These are phyloP conservation scores for Cephalotes varians DNA, from an alignment of 2,888 invertebrate species.

Conservation along the genomic window DNA sequence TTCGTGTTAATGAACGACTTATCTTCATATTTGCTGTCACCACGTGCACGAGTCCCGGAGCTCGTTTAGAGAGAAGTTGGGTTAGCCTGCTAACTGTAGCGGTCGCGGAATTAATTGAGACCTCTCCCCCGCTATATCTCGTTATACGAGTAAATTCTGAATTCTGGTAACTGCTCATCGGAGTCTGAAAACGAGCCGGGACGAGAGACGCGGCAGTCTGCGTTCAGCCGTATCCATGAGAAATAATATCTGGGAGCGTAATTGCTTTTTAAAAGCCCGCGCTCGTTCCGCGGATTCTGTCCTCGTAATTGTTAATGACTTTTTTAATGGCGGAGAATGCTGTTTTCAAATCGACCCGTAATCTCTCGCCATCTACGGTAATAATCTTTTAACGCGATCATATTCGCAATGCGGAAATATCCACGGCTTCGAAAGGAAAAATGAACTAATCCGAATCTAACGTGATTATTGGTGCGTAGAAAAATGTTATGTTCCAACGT, in stretches of 20 bases:
- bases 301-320: slow-evolving; percentile 52
- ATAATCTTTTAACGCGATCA: slow-evolving; percentile 22
- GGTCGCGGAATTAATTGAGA: slow-evolving; percentile 72
- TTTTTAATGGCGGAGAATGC: slow-evolving; percentile 37
- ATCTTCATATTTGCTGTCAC: slow-evolving; percentile 76
- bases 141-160: slow-evolving; percentile 71
- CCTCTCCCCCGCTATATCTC: slow-evolving; percentile 63
- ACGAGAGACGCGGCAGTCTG: slow-evolving; percentile 15
- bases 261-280: slow-evolving; percentile 52
- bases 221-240: slow-evolving; percentile 29
- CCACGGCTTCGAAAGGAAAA: background rate
- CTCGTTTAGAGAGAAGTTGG: slow-evolving; percentile 73
- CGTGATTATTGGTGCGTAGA: background rate
- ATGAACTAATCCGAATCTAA: slow-evolving; percentile 5
- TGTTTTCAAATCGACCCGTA: slow-evolving; percentile 37
- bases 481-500: background rate
- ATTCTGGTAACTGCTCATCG: slow-evolving; percentile 64
- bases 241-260: slow-evolving; percentile 44
- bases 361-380: background rate
- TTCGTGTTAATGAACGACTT: slow-evolving; percentile 77
- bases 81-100: slow-evolving; percentile 67
- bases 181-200: slow-evolving; percentile 57
- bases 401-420: background rate
- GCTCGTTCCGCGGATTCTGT: slow-evolving; percentile 27
- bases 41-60: slow-evolving; percentile 57